These are phyloP conservation scores for Herpetotheres cachinnans DNA, from an alignment of 2,113 vertebrate genomes.

Conservation along the genomic window DNA sequence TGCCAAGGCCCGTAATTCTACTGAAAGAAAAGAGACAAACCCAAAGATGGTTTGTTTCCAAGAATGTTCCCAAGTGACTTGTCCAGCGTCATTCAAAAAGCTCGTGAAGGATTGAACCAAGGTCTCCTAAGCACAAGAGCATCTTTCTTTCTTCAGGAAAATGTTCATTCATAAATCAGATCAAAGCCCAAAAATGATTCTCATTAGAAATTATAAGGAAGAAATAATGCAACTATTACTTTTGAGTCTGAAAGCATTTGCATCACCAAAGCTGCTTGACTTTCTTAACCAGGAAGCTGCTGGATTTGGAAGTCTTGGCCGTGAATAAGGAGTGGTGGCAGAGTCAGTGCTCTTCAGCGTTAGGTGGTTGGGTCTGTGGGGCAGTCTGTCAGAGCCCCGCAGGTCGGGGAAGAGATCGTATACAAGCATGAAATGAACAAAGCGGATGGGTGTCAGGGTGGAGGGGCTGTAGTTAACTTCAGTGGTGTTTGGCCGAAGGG, in stretches of 20 bases:
- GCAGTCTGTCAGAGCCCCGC: background rate
- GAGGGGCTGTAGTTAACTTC: background rate
- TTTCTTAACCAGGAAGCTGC: background rate
- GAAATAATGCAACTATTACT: background rate
- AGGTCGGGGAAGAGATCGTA: rapidly evolving
- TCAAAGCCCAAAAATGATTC: background rate
- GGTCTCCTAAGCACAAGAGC: background rate
- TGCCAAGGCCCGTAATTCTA: background rate
- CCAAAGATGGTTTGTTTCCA: background rate
- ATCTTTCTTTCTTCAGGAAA: background rate
- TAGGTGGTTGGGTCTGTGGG: background rate
- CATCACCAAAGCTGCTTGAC: background rate
- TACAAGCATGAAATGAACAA: background rate
- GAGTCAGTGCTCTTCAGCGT: background rate
- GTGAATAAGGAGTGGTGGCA: background rate
- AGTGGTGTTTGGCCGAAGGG: background rate
- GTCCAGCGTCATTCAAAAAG: background rate
- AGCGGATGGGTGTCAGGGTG: background rate
- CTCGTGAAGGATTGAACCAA: background rate
- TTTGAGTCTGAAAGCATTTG: background rate
- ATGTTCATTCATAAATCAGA: background rate
- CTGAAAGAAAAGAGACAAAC: background rate
- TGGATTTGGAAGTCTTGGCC: background rate
- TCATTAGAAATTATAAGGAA: background rate
- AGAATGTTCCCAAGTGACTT: background rate